Base-by-base conservation (phyloP, 2,797 vertebrate genomes). In the Saxicola maurus region DNA sequence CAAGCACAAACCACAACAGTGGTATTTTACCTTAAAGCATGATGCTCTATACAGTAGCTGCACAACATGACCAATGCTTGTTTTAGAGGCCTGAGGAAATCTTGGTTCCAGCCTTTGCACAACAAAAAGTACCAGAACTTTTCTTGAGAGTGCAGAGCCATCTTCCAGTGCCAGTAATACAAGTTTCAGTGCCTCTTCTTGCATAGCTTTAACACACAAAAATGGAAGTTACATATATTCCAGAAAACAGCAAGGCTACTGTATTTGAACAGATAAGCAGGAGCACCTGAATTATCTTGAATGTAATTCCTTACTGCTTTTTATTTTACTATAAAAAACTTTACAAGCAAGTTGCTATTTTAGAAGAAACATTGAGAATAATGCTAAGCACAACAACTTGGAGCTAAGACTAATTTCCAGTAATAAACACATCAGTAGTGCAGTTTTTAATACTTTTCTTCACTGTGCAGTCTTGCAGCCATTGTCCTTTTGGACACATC, bases 61-160 rank as follows among this genome's bases (percentile, higher is more conserved):
- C 95, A 99, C 98, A 94, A 99, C 98, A 7, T 99, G 98, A 79
- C 99, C 98, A 93, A 99, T 99, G 97, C 98, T 99, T 71, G 99
- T 99, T 97, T 99, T 99, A 68, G 99, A 99, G 61, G 98, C 98
- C 97, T 99, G 99, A 92, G 98, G 98, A 96, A 99, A 99, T 82
- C 98, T 98, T 56, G 98, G 98, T 97, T 99, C 98, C 46, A 99
- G 97, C 94, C 99, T 99, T 97, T 99, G 98, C 83, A 99, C 99
- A 51, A 99, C 98, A 90, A 99, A 99, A 97, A 99, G 97, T 92
- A 99, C 99, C 96, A 99, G 95, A 95, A 99, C 99, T 96, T 99
- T 99, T 95, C 98, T 97, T 84, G 99, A 99, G 83, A 99, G 98
- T 38, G 99, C 99, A 27, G 98, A 99, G 89, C 99, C 98, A 31